phyloP scores from a whole-genome alignment of 2,113 vertebrate genomes.

The Theropithecus gelada region DNA sequence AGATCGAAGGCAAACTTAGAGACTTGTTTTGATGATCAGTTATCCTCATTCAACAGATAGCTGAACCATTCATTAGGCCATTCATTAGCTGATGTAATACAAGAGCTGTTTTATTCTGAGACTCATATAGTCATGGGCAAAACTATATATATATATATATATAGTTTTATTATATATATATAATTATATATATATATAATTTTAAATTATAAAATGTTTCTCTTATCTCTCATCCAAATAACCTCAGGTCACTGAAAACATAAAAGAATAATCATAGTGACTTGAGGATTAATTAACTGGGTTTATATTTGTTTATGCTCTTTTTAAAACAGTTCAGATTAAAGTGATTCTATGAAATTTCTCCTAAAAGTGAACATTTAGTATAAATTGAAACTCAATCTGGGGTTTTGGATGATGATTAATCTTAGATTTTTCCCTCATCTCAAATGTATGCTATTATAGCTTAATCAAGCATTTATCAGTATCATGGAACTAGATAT shows the following conservation, averaged over 20 bases:
- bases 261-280: background rate
- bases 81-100: background rate
- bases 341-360: background rate
- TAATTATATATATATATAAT: background rate
- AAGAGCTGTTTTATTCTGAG: background rate
- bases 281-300: background rate
- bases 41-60: background rate
- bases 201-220: background rate
- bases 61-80: background rate
- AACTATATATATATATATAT: background rate
- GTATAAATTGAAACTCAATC: conserved; percentile 41
- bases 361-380: background rate
- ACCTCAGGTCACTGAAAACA: background rate
- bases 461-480: conserved; percentile 44
- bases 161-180: background rate
- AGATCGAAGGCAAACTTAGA: background rate
- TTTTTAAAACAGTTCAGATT: background rate
- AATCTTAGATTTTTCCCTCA: background rate
- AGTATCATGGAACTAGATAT: background rate
- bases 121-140: background rate
- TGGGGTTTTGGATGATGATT: conserved; percentile 2
- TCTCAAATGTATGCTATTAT: conserved; percentile 17
- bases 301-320: background rate
- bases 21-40: background rate
- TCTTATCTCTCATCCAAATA: background rate